phyloP scores from a whole-genome alignment of 1,140 invertebrate genomes.

The Drosophila pruinosa region DNA sequence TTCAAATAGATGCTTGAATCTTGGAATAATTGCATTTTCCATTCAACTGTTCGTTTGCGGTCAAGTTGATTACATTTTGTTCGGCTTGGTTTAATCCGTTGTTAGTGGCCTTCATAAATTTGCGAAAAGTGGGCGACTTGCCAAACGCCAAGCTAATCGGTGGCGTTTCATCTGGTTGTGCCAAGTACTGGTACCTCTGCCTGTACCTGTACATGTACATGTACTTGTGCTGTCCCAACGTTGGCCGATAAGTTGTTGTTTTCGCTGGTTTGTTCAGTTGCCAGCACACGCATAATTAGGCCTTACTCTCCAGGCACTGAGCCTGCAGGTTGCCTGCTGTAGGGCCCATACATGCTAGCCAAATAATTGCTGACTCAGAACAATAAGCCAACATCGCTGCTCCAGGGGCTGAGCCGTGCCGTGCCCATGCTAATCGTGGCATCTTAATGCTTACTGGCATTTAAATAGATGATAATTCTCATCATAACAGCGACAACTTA shows the following conservation, averaged over 20 bases:
- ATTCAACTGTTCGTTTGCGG: conserved; percentile 69
- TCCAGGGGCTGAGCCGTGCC: background rate
- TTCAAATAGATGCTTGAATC: conserved; percentile 8
- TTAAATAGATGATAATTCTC: conserved; percentile 78
- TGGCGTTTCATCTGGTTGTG: conserved; percentile 69
- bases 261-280: conserved; percentile 48
- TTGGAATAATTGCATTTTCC: conserved; percentile 74
- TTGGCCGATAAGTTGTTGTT: conserved; percentile 21
- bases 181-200: background rate
- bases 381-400: conserved; percentile 52
- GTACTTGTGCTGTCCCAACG: conserved; percentile 18
- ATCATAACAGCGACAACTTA: conserved; percentile 61
- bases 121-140: conserved; percentile 37
- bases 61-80: conserved; percentile 53
- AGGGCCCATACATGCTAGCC: conserved; percentile 45
- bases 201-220: background rate
- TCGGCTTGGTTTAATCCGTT: conserved; percentile 41
- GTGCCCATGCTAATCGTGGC: conserved; percentile 58
- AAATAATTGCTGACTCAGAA: conserved; percentile 71
- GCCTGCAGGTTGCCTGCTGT: conserved; percentile 36
- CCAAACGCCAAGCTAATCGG: conserved; percentile 64
- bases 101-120: conserved; percentile 79
- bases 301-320: conserved; percentile 25
- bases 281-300: conserved; percentile 77
- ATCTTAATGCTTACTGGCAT: conserved; percentile 73